These are phyloP conservation scores for Caenorhabditis sp. DNA, from an alignment of 2,888 invertebrate genomes.

Conservation along the genomic window DNA sequence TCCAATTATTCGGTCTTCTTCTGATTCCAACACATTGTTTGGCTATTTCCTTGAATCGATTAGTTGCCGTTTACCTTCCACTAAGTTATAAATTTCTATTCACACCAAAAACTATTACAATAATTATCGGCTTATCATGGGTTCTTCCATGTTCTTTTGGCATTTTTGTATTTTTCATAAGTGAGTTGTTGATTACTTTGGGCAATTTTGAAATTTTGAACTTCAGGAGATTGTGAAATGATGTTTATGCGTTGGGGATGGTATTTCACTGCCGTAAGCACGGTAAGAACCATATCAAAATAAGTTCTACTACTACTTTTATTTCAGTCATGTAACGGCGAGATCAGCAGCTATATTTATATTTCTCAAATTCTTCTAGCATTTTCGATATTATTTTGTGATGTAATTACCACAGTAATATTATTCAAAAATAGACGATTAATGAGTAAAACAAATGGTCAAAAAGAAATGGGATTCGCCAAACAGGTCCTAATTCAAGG, in stretches of 20 bases:
- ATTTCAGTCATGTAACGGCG: neutral
- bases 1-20: conserved; percentile 9
- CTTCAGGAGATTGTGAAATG: neutral
- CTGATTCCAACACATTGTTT: conserved; percentile 14
- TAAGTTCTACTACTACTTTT: neutral
- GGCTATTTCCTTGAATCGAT: conserved; percentile 21
- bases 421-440: conserved; percentile 7
- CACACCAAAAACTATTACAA: neutral
- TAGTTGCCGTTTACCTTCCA: neutral
- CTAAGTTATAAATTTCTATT: neutral
- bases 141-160: neutral
- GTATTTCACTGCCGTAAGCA: neutral
- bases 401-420: conserved; percentile 4
- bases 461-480: conserved; percentile 13
- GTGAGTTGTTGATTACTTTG: neutral
- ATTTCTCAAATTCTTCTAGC: neutral
- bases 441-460: neutral
- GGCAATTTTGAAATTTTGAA: too few species aligned
- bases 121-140: neutral
- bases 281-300: too few species aligned
- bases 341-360: neutral
- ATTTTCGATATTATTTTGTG: conserved; percentile 5
- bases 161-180: neutral
- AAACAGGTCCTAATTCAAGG: conserved; percentile 27
- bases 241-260: neutral